phyloP scores from a whole-genome alignment of 2,888 invertebrate genomes.

The Baccha elongata region DNA sequence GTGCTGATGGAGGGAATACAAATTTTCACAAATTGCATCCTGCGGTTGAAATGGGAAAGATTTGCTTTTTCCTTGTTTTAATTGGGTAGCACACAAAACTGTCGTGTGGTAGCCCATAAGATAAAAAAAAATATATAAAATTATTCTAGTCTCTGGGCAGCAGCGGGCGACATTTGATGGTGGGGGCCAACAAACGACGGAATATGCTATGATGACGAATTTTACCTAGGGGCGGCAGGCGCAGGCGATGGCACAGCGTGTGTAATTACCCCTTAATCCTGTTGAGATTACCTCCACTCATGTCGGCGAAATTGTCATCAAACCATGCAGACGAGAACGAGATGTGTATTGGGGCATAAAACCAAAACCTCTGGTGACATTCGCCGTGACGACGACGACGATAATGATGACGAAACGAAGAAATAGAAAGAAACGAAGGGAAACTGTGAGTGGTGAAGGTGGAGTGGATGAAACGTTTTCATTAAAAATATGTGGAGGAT shows the following conservation, averaged over 20 bases:
- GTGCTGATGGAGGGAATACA: constrained; percentile 37
- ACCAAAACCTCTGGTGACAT: constrained; percentile 58
- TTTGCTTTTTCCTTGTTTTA: constrained; percentile 47
- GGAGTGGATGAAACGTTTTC: constrained; percentile 46
- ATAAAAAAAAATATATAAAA: constrained; percentile 48
- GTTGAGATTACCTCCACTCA: constrained; percentile 70
- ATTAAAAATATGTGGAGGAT: constrained; percentile 38
- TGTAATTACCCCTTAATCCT: constrained; percentile 72
- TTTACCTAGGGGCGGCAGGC: constrained; percentile 29
- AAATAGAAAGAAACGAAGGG: background rate
- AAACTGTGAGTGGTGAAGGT: background rate
- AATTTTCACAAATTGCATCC: constrained; percentile 68
- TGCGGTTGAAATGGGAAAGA: constrained; percentile 53
- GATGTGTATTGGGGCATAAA: constrained; percentile 63
- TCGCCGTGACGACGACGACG: constrained; percentile 42
- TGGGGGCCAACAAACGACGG: background rate
- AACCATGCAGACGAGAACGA: constrained; percentile 55
- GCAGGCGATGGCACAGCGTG: constrained; percentile 1
- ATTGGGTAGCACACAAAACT: constrained; percentile 46
- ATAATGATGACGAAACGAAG: background rate
- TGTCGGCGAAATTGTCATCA: constrained; percentile 63
- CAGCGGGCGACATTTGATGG: background rate
- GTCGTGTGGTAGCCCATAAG: constrained; percentile 52
- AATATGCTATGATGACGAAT: constrained; percentile 13
- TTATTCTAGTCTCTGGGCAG: constrained; percentile 33